Conservation (phyloP, 1,140 invertebrate species). For the Pseudomyrmex flavicornis region DNA sequence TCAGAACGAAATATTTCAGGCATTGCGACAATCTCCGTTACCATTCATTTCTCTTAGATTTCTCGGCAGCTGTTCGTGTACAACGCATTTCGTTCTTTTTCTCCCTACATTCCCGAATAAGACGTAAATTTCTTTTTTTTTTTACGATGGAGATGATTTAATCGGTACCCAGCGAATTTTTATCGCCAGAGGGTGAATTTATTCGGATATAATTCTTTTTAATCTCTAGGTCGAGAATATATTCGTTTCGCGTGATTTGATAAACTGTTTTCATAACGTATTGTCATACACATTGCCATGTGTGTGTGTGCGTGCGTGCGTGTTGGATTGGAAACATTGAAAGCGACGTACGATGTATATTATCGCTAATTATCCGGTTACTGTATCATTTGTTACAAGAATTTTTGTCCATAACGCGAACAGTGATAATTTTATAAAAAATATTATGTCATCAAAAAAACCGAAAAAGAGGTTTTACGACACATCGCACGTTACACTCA, state of each 20-base stretch:
- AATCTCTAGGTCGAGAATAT: too few species aligned
- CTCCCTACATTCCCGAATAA: background rate
- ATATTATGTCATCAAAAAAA: background rate
- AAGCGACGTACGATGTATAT: background rate
- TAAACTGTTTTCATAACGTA: too few species aligned
- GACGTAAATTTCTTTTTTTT: background rate
- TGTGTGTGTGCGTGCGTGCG: too few species aligned
- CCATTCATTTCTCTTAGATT: background rate
- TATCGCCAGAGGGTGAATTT: too few species aligned
- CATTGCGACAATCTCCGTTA: conserved; percentile 34
- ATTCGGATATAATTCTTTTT: too few species aligned
- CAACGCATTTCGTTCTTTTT: background rate
- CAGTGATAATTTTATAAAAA: conserved; percentile 20
- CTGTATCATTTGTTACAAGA: background rate
- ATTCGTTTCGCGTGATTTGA: too few species aligned
- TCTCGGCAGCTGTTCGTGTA: background rate
- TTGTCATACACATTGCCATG: too few species aligned
- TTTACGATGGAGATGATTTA: background rate
- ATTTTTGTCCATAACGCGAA: background rate
- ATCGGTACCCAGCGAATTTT: background rate
- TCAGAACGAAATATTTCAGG: conserved; percentile 8
- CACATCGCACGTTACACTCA: background rate
- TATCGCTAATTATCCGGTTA: conserved; percentile 3
- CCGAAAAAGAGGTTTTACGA: background rate
- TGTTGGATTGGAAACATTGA: background rate